phyloP scores from a whole-genome alignment of 2,797 vertebrate genomes.

The Bryconaethiops microstoma region DNA sequence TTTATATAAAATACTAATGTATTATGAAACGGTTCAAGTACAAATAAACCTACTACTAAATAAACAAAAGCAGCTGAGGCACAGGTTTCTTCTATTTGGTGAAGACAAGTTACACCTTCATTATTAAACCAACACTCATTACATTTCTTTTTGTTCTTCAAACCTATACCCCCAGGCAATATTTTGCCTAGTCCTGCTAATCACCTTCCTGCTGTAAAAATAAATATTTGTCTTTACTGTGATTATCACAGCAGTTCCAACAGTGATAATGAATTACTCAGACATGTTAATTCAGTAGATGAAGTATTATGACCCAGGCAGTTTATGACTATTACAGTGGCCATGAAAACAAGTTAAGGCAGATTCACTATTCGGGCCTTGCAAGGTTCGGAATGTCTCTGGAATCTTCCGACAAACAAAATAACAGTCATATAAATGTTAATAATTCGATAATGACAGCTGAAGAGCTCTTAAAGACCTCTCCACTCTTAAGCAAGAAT shows the following conservation, averaged over 20 bases:
- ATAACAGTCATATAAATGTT: constrained; percentile 37
- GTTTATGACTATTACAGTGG: background rate
- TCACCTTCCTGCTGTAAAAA: too few relatives aligned
- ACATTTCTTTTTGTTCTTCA: constrained; percentile 1
- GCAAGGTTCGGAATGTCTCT: background rate
- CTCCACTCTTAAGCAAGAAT: background rate
- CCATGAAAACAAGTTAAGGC: background rate
- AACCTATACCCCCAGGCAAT: background rate
- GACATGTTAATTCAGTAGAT: background rate
- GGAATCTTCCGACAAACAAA: constrained; percentile 47
- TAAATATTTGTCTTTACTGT: background rate
- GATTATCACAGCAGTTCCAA: constrained; percentile 5
- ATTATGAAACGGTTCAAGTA: background rate
- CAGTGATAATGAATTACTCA: constrained; percentile 6
- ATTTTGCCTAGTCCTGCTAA: background rate
- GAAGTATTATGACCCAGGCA: background rate
- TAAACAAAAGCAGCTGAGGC: background rate
- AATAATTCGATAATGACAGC: constrained; percentile 22
- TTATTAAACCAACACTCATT: background rate
- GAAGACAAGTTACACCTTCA: too few relatives aligned
- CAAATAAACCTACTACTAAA: background rate
- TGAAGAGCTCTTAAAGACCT: constrained; percentile 1
- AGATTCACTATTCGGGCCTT: background rate
- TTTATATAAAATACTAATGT: background rate
- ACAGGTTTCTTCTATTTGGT: too few relatives aligned